phyloP scores from a whole-genome alignment of 2,113 vertebrate genomes.

The Callaeas wilsoni region DNA sequence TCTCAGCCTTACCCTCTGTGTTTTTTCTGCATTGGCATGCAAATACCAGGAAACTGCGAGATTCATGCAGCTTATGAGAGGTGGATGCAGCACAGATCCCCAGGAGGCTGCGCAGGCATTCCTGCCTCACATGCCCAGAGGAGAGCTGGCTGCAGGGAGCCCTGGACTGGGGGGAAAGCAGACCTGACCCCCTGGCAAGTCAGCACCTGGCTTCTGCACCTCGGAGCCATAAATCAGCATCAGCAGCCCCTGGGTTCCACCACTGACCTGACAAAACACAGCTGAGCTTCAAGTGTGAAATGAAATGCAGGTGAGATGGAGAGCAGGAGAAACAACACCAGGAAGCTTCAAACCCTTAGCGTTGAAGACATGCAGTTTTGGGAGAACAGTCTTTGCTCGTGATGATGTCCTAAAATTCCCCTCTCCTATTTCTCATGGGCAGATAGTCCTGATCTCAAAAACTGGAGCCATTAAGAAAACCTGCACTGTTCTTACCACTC shows the following conservation, averaged over 20 bases:
- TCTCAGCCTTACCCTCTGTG: background rate
- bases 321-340: background rate
- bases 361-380: background rate
- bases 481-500: background rate
- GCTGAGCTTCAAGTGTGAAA: constrained; percentile 29
- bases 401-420: background rate
- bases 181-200: background rate
- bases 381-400: background rate
- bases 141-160: background rate
- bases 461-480: background rate
- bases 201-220: background rate
- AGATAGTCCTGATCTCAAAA: background rate
- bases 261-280: background rate
- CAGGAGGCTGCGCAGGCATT: background rate
- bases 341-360: rapidly evolving
- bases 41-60: background rate
- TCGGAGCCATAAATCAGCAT: background rate
- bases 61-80: background rate
- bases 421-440: background rate
- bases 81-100: background rate
- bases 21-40: background rate
- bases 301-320: background rate
- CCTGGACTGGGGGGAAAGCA: background rate
- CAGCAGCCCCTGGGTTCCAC: background rate
- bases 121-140: rapidly evolving